phyloP scores from a whole-genome alignment of 2,113 vertebrate genomes.

The Caranx melampygus region DNA sequence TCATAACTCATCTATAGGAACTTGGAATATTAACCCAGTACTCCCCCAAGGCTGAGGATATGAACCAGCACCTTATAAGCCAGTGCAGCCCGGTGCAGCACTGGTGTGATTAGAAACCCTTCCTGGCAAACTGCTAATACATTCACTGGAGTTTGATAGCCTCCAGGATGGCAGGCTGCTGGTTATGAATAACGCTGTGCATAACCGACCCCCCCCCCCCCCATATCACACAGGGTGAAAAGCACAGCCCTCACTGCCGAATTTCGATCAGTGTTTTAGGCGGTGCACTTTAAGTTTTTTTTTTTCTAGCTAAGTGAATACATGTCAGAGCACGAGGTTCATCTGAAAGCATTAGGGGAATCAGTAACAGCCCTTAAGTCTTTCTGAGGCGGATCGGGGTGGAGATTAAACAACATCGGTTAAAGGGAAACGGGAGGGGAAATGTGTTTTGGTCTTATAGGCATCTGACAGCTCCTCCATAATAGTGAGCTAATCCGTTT shows the following conservation, averaged over 20 bases:
- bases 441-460: constrained; percentile 75
- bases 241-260: constrained; percentile 27
- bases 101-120: constrained; percentile 67
- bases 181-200: constrained; percentile 69
- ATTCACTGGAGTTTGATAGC: constrained; percentile 60
- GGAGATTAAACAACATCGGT: constrained; percentile 74
- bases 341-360: constrained; percentile 73
- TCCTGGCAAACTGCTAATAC: constrained; percentile 59
- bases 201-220: constrained; percentile 36
- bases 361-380: constrained; percentile 73
- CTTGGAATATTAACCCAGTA: constrained; percentile 62
- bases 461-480: constrained; percentile 74
- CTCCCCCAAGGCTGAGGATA: constrained; percentile 55
- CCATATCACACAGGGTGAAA: constrained; percentile 45
- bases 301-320: constrained; percentile 54
- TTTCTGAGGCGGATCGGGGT: constrained; percentile 70
- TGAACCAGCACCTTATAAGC: constrained; percentile 55
- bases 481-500: constrained; percentile 77
- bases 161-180: constrained; percentile 59
- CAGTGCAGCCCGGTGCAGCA: constrained; percentile 25
- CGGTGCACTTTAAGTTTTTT: constrained; percentile 45
- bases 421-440: constrained; percentile 67
- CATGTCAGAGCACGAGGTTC: constrained; percentile 64
- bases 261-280: constrained; percentile 44
- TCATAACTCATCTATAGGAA: constrained; percentile 60